Evolutionary conservation across 2,797 vertebrate species (phyloP).

Genomic region (Lepus townsendii): DNA sequence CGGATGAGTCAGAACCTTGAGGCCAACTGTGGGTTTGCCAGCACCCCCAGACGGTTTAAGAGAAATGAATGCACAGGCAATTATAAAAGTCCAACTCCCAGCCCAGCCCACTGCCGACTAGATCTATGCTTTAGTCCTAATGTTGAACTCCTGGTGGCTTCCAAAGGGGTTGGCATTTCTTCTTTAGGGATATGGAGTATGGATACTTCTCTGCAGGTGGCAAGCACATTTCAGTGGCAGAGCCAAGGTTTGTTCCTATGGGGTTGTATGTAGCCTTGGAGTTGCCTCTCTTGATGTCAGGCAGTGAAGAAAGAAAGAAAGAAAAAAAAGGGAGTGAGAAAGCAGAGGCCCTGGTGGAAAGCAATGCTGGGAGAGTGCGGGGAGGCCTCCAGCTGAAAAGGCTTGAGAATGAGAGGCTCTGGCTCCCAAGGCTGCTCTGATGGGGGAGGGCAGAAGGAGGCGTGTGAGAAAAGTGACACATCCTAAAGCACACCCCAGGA

Average conservation of each 20-base stretch:
- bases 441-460: slow-evolving; percentile 70
- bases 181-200: not conserved
- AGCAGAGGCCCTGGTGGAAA: slow-evolving; percentile 18
- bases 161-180: slow-evolving; percentile 32
- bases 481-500: slow-evolving; percentile 72
- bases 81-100: not conserved
- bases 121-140: slow-evolving; percentile 6
- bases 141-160: not conserved
- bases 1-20: slow-evolving; percentile 19
- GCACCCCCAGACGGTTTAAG: not conserved
- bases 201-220: slow-evolving; percentile 37
- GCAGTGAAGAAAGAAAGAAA: not conserved
- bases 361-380: not conserved
- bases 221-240: not conserved
- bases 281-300: slow-evolving; percentile 46
- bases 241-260: not conserved
- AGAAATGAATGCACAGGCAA: not conserved
- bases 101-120: not conserved
- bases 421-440: slow-evolving; percentile 63
- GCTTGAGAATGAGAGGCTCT: slow-evolving; percentile 60
- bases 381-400: slow-evolving; percentile 71
- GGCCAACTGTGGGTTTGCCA: not conserved
- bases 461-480: slow-evolving; percentile 75
- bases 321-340: not conserved
- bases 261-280: slow-evolving; percentile 19